Percentiles rank a stretch among this genome's conserved stretches.
These are phyloP conservation scores for Baronia brevicornis DNA, from an alignment of 2,888 invertebrate species.

Conservation along the genomic window DNA sequence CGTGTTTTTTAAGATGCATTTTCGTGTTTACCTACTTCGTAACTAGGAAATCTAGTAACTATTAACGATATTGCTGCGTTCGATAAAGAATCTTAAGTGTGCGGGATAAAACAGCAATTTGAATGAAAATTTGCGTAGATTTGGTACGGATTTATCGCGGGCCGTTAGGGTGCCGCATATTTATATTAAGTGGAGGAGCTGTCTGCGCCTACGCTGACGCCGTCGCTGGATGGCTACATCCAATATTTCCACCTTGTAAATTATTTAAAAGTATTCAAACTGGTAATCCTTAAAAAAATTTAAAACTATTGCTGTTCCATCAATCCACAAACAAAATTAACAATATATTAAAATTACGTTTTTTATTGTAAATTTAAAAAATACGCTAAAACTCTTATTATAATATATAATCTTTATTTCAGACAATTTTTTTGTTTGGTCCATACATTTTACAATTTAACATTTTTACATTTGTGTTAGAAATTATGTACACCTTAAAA, in stretches of 20 bases:
- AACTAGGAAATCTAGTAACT: constrained; percentile 30
- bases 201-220: constrained; percentile 70
- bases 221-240: constrained; percentile 57
- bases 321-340: too few species aligned
- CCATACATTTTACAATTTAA: too few species aligned
- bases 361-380: too few species aligned
- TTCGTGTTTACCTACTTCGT: constrained; percentile 20
- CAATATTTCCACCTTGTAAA: constrained; percentile 32
- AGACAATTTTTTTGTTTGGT: too few species aligned
- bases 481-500: too few species aligned
- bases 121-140: constrained; percentile 39
- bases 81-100: constrained; percentile 55
- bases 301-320: too few species aligned
- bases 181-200: constrained; percentile 73
- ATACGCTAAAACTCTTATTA: too few species aligned
- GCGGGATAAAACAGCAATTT: constrained; percentile 52
- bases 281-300: neutral
- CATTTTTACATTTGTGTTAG: too few species aligned
- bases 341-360: too few species aligned
- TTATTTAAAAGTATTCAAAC: constrained; percentile 9
- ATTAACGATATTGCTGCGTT: constrained; percentile 26
- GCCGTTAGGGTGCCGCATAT: constrained; percentile 64
- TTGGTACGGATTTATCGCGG: constrained; percentile 60
- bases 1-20: constrained; percentile 26
- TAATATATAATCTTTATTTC: too few species aligned